These are phyloP conservation scores for Rhinogobio ventralis DNA, from an alignment of 2,797 vertebrate genomes.

Conservation along the genomic window DNA sequence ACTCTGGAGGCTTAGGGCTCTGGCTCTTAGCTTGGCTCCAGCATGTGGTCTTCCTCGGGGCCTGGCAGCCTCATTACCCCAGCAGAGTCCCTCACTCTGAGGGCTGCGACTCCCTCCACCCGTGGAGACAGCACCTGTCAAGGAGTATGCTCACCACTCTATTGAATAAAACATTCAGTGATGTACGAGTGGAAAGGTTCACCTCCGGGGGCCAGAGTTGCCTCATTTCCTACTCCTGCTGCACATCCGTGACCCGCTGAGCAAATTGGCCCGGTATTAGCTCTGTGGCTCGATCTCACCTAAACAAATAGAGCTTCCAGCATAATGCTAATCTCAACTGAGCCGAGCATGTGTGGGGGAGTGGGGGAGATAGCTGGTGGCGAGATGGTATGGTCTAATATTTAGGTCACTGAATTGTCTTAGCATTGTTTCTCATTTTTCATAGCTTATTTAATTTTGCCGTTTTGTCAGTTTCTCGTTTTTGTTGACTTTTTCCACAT, in stretches of 20 bases:
- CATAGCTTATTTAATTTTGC: slow-evolving; percentile 39
- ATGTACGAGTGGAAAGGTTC: slow-evolving; percentile 82
- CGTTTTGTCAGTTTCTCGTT: slow-evolving; percentile 19
- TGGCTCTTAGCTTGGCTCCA: slow-evolving; percentile 61
- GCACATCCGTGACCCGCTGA: slow-evolving; percentile 81
- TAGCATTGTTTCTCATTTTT: slow-evolving; percentile 38
- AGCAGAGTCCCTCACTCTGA: slow-evolving; percentile 73
- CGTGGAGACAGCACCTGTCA: slow-evolving; percentile 80
- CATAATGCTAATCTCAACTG: slow-evolving; percentile 80
- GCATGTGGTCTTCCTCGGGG: slow-evolving; percentile 52
- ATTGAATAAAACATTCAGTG: slow-evolving; percentile 86
- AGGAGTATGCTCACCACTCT: slow-evolving; percentile 71
- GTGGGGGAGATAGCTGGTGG: slow-evolving; percentile 66
- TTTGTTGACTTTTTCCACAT: slow-evolving; percentile 25
- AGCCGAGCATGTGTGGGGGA: slow-evolving; percentile 69
- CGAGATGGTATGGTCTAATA: slow-evolving; percentile 68
- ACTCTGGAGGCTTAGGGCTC: slow-evolving; percentile 67
- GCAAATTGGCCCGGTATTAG: slow-evolving; percentile 84
- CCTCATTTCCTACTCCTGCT: slow-evolving; percentile 82
- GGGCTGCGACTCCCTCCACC: slow-evolving; percentile 70
- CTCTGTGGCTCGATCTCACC: slow-evolving; percentile 82
- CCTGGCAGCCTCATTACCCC: slow-evolving; percentile 70
- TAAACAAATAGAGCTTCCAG: slow-evolving; percentile 81
- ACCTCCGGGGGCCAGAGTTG: slow-evolving; percentile 80
- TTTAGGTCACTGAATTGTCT: slow-evolving; percentile 76